Base-by-base conservation (phyloP, 2,797 vertebrate species). In the Falco naumanni region DNA sequence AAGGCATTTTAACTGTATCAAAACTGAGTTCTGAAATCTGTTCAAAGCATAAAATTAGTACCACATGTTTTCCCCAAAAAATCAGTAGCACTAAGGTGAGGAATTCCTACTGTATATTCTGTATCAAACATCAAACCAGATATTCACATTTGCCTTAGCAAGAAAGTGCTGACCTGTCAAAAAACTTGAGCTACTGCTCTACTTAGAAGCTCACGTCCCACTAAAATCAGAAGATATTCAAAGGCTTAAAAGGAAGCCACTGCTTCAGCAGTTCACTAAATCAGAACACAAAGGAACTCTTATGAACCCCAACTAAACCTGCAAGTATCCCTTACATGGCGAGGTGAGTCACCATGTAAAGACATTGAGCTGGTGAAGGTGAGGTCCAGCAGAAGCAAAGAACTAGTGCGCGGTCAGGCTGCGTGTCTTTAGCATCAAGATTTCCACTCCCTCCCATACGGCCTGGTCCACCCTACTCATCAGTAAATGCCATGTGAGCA, bases 41-140 rank as follows among this genome's bases (percentile, higher is more conserved):
- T 77, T 78, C 14, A 72, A 69, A 91, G 37, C 4, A 20, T n/a
- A 72, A 76, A 54, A 71, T 48, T 33, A 87, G 26, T 74, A 68
- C 9, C 33, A 53, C 37, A 61, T 34, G 29, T 11, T 2, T 0
- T 0, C 2, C 37, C 31, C 7, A 13, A 41, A 16, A 69, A 91
- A 61, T 19, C 9, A 59, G 14, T 16, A 85, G 56, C 64, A 63
- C 20, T 45, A 72, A 59, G 57, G 31, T 6, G 2, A 79, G 17
- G 24, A 88, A 90, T 88, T 65, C 57, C 19, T 56, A 24, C 15
- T 59, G 7, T 16, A 31, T 41, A 85, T 66, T 74, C 51, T n/a
- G 4, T 50, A 90, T 63, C 21, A 16, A 65, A 8, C 56, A 81
- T 51, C 63, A 89, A 93, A 70, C 29, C n/a, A 87, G 77, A 90